Evolutionary conservation across 2,888 invertebrate species (phyloP), one percentile per base, ranked within the genome.

Genomic region (Cynaeus angustus): DNA sequence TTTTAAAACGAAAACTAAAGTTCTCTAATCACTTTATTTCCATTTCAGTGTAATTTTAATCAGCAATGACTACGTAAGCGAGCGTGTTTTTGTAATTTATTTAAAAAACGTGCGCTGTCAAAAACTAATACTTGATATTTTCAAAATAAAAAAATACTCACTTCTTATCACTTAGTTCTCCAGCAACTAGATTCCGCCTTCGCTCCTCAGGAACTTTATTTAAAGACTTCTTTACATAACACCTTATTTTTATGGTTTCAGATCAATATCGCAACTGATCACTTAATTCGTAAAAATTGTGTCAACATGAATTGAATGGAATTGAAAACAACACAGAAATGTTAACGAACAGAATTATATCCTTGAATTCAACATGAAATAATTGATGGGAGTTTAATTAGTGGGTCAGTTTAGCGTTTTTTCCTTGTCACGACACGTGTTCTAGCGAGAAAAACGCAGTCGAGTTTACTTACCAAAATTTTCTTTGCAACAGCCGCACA

Each of bases 191-290:
- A 21, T 21, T 21, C 21, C 2, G 21, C 21, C 21, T 21, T 4
- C 21, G 21, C 21, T 21, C 21, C n/a, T 33, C 8, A 13, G 13
- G n/a, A 45, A 10, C 16, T 13, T 45, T 43, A 45, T 46, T 59
- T 59, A 46, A 59, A 33, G 43, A 37, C 43, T 21, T 56, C 56
- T 56, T 59, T 59, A 48, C 46, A 46, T 45, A 59, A 59, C 28
- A 28, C 21, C 56, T 16, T 43, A 43, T 59, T 59, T 46, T 46
- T 59, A 59, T 45, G 59, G 59, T 33, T 59, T 59, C 46, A 46
- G 28, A 59, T 59, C 59, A 46, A 59, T 59, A 59, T 10, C 37
- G 41, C 38, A 41, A 41, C 12, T 41, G 13, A 4, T n/a, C 41
- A 41, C 12, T 41, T n/a, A 12, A 41, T 41, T 41, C n/a, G 6